Evolutionary conservation across 2,113 vertebrate species (phyloP).

Genomic region (Hemibagrus wyckioides): DNA sequence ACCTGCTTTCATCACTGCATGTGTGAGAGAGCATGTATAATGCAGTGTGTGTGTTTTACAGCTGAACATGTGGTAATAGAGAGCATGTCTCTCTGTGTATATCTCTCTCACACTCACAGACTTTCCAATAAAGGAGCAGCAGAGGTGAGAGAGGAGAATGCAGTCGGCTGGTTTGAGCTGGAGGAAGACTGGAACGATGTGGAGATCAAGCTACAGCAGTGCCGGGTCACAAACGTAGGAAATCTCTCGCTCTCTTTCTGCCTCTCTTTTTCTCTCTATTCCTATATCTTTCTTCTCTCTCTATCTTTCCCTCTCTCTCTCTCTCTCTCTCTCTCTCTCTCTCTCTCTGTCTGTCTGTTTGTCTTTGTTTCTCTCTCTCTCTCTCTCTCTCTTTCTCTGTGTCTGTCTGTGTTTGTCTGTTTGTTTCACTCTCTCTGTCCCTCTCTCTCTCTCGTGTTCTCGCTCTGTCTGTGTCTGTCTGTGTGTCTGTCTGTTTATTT

Average conservation of each 20-base stretch:
- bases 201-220: conserved; percentile 90
- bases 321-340: background rate
- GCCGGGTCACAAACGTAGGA: conserved; percentile 85
- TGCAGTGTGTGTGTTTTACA: background rate
- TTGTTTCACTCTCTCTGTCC: too few species aligned
- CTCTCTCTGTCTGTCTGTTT: background rate
- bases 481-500: too few species aligned
- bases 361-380: background rate
- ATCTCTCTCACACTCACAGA: background rate
- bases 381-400: background rate
- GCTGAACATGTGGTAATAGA: background rate
- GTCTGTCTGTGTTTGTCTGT: too few species aligned
- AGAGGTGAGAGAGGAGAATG: conserved; percentile 82
- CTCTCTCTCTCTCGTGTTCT: too few species aligned
- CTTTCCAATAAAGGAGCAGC: conserved; percentile 57
- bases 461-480: too few species aligned
- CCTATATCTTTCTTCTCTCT: background rate
- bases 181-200: conserved; percentile 96
- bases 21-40: background rate
- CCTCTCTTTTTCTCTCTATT: background rate
- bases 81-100: background rate
- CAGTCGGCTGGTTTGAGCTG: conserved; percentile 94
- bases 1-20: background rate
- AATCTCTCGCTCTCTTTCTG: background rate
- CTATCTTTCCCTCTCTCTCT: background rate